Conservation (phyloP, 1,140 invertebrate genomes). For the Formica exsecta region DNA sequence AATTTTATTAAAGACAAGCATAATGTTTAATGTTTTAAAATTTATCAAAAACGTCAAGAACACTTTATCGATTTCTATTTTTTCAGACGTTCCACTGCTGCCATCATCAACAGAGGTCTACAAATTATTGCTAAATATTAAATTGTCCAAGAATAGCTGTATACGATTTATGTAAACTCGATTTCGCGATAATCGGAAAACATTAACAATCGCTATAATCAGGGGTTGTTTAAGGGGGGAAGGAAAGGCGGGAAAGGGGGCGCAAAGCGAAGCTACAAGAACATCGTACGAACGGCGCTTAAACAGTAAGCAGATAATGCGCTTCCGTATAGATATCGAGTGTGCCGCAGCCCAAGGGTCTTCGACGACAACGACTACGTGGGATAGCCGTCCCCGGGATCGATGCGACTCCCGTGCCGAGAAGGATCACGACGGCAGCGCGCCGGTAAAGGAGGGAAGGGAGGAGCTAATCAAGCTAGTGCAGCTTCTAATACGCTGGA, state of each 20-base stretch:
- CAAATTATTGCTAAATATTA: background rate
- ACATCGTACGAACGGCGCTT: constrained; percentile 49
- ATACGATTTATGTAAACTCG: constrained; percentile 22
- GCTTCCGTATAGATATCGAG: constrained; percentile 73
- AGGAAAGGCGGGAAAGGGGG: too few species aligned
- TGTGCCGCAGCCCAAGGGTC: constrained; percentile 44
- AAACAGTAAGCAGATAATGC: constrained; percentile 73
- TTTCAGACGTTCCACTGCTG: background rate
- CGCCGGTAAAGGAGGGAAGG: constrained; percentile 45
- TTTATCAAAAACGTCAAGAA: background rate
- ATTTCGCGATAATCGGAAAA: constrained; percentile 21
- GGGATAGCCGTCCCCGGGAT: constrained; percentile 66
- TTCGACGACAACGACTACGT: constrained; percentile 64
- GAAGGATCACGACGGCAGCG: constrained; percentile 59
- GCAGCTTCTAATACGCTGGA: constrained; percentile 84
- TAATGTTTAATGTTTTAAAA: background rate
- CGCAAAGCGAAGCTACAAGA: background rate
- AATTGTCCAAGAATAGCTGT: background rate
- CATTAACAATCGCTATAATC: constrained; percentile 1
- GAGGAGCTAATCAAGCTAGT: constrained; percentile 82
- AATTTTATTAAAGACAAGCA: too few species aligned
- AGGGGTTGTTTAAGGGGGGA: background rate
- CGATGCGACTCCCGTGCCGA: constrained; percentile 66
- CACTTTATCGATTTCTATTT: background rate
- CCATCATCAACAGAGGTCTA: background rate